These are phyloP conservation scores for Drosophila simulans DNA, from an alignment of 1,140 invertebrate genomes.

Conservation along the genomic window DNA sequence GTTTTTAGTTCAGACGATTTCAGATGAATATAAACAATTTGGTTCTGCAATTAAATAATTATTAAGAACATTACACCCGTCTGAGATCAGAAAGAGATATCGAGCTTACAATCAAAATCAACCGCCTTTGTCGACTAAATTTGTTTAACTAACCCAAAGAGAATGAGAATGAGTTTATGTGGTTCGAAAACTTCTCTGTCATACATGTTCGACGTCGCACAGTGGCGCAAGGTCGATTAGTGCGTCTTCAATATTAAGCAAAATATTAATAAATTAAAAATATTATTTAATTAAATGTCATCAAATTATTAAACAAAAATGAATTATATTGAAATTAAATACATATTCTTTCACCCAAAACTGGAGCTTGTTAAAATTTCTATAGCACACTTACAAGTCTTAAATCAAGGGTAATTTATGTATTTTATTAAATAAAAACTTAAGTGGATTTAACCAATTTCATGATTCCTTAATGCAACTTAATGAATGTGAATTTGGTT, in stretches of 20 bases:
- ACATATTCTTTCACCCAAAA: no score
- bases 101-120: conserved; percentile 33
- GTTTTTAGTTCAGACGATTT: conserved; percentile 16
- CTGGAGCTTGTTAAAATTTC: no score
- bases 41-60: conserved; percentile 24
- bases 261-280: neutral
- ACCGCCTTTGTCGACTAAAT: conserved; percentile 7
- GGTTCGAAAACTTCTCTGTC: conserved; percentile 1
- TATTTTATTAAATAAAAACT: no score
- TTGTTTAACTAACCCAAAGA: conserved; percentile 5
- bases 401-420: no score
- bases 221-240: neutral
- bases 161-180: conserved; percentile 21
- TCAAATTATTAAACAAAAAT: no score
- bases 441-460: no score
- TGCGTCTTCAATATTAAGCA: neutral
- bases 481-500: neutral
- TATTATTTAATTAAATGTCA: no score
- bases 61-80: neutral
- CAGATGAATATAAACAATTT: neutral
- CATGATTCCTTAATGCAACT: neutral
- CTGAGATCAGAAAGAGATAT: neutral
- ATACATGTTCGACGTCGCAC: conserved; percentile 10
- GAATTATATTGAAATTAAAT: no score
- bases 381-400: no score